Evolutionary conservation across 2,113 vertebrate genomes (phyloP).

Genomic region (Phodopus roborovskii): DNA sequence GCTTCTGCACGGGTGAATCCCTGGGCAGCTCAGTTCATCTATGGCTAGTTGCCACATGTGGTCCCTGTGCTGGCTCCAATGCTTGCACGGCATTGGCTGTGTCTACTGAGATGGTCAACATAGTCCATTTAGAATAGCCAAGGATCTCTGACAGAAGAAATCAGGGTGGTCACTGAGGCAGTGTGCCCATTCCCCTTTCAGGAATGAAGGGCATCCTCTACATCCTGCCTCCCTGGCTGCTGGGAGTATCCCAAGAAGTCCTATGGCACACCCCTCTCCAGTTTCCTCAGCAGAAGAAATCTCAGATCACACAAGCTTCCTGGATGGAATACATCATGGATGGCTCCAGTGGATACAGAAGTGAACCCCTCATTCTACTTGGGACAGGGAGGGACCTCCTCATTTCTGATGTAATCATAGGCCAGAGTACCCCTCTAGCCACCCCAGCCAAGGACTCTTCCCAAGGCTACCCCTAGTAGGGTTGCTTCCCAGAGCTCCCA

Average conservation of each 20-base stretch:
- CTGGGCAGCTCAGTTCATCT: not conserved
- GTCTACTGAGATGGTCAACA: not conserved
- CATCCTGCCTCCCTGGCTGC: not conserved
- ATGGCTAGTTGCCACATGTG: not conserved
- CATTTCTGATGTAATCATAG: not conserved
- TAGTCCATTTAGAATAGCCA: not conserved
- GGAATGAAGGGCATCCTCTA: not conserved
- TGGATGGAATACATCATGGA: not conserved
- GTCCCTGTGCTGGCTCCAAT: not conserved
- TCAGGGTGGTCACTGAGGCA: not conserved
- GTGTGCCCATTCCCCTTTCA: not conserved
- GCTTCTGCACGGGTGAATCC: rapidly evolving
- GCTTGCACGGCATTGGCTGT: not conserved
- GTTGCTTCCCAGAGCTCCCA: too few relatives aligned
- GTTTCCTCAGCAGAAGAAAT: not conserved
- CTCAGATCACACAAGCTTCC: not conserved
- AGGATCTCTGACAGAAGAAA: not conserved
- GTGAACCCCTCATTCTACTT: too few relatives aligned
- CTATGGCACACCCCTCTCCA: not conserved
- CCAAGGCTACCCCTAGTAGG: not conserved
- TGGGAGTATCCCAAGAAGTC: not conserved
- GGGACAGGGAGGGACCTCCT: too few relatives aligned
- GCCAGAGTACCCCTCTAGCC: not conserved
- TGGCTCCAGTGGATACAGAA: not conserved
- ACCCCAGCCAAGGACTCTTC: not conserved